Conservation (phyloP, 2,888 invertebrate genomes). For the Deilephila porcellus region DNA sequence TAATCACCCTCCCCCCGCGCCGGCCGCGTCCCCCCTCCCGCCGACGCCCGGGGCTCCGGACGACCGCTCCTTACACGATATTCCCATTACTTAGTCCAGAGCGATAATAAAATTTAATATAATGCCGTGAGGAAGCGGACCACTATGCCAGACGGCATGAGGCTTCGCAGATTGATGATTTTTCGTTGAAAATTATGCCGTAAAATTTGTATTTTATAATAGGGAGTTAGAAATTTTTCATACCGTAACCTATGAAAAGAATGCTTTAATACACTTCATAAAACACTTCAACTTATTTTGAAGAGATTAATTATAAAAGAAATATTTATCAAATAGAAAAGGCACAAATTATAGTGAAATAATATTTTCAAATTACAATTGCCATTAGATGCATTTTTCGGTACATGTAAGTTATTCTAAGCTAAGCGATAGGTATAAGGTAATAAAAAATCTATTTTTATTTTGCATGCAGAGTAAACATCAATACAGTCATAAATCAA, state of each 20-base stretch:
- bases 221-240: no score
- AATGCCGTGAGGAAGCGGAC: constrained; percentile 77
- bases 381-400: no score
- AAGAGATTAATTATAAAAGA: no score
- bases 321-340: no score
- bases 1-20: constrained; percentile 70
- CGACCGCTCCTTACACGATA: constrained; percentile 85
- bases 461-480: constrained; percentile 1
- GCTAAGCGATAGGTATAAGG: no score
- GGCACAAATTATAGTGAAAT: no score
- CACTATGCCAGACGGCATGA: constrained; percentile 65
- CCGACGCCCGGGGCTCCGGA: constrained; percentile 71
- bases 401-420: no score
- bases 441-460: not conserved
- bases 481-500: constrained; percentile 36
- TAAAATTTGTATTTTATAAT: not conserved
- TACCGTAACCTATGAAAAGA: no score
- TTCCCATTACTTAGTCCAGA: constrained; percentile 85
- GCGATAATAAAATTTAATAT: constrained; percentile 85
- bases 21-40: constrained; percentile 43
- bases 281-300: no score
- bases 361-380: no score
- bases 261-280: no score
- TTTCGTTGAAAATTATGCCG: not conserved
- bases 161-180: constrained; percentile 32